Evolutionary conservation across 2,888 invertebrate species (phyloP).

Genomic region (Leistus spinibarbis): DNA sequence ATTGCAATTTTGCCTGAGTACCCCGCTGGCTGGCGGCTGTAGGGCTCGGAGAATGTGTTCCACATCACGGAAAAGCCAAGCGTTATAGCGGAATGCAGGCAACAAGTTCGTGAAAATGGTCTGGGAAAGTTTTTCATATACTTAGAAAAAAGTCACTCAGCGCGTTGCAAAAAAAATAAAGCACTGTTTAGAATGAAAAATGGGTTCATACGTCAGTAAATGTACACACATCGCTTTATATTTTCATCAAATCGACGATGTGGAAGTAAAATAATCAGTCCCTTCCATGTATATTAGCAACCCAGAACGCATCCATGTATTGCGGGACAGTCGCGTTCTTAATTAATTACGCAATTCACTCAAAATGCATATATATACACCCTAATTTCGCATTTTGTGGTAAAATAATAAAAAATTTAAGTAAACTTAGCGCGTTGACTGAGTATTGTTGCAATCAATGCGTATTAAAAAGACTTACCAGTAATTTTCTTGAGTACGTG

Average conservation of each 20-base stretch:
- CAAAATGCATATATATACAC: too few relatives aligned
- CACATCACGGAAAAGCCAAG: not conserved
- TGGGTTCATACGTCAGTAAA: not conserved
- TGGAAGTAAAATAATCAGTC: not conserved
- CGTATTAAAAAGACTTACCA: conserved; percentile 44
- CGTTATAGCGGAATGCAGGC: not conserved
- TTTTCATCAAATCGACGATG: not conserved
- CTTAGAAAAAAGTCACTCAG: not conserved
- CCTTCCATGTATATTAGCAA: not conserved
- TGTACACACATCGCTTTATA: not conserved
- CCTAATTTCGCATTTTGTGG: too few relatives aligned
- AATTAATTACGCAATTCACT: not conserved
- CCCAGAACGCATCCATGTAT: not conserved
- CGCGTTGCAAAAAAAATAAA: not conserved
- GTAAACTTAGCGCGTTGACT: too few relatives aligned
- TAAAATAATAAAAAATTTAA: too few relatives aligned
- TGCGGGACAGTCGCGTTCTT: not conserved
- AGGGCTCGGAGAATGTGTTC: not conserved
- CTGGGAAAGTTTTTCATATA: not conserved
- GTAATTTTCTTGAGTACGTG: conserved; percentile 46
- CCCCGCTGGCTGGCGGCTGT: not conserved
- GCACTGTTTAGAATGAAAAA: not conserved
- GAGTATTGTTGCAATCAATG: too few relatives aligned
- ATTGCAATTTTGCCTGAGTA: not conserved
- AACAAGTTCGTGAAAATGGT: not conserved